A percentile compares a stretch with the other conserved stretches of the same genome.
These are phyloP conservation scores for Cataglyphis albicans DNA, from an alignment of 2,888 invertebrate genomes.

Conservation along the genomic window DNA sequence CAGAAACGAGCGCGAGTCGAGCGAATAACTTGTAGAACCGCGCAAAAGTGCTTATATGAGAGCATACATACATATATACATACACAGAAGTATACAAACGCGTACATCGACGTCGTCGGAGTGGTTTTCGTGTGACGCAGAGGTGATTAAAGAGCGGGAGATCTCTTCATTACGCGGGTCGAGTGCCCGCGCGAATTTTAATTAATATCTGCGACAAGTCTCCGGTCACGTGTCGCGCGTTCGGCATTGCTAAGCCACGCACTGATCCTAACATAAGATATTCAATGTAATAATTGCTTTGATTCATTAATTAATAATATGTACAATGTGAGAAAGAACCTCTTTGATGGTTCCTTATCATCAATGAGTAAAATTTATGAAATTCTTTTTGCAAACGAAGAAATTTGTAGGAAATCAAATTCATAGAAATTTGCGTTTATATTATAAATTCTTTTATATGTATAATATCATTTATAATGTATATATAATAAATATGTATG, in stretches of 20 bases:
- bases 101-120: not conserved
- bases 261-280: constrained; percentile 40
- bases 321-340: too few species aligned
- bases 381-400: not conserved
- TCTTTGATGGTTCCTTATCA: too few species aligned
- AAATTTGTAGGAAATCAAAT: not conserved
- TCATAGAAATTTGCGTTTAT: not conserved
- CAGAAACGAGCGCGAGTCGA: not conserved
- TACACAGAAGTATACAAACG: not conserved
- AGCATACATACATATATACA: not conserved
- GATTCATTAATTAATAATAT: constrained; percentile 22
- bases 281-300: constrained; percentile 42
- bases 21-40: constrained; percentile 33
- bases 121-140: constrained; percentile 50
- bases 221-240: constrained; percentile 42
- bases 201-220: constrained; percentile 70
- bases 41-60: constrained; percentile 36
- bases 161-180: constrained; percentile 74
- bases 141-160: constrained; percentile 72
- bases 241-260: constrained; percentile 8
- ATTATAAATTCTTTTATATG: not conserved
- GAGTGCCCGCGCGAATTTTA: constrained; percentile 74
- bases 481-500: not conserved
- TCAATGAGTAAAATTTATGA: not conserved
- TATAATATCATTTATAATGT: not conserved